Evolutionary conservation across 2,888 invertebrate species (phyloP), one percentile per base, ranked within the genome.

Genomic region (Leptinotarsa haldemani): DNA sequence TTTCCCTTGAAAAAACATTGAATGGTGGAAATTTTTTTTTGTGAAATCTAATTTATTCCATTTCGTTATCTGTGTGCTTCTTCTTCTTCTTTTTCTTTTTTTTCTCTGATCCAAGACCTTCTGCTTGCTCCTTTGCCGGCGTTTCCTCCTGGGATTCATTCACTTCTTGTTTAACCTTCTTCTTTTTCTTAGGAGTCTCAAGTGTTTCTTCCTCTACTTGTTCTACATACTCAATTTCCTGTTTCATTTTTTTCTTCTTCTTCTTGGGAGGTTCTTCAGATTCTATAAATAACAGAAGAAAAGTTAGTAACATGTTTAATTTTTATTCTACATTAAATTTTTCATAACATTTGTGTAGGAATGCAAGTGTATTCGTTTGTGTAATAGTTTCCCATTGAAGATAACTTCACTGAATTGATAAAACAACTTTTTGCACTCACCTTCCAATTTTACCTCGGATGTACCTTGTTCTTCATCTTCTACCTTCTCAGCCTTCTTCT

Each of bases 171-270:
- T 82, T 80, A n/a, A 53, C 72, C 71, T 82, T 81, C 63, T 83
- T 81, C 71, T 83, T 81, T 72, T 82, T 84, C 78, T 82, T 83
- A 79, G 66, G 77, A 61, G 77, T 71, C 70, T 80, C 79, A 77
- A 82, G 79, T 74, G 79, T 79, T 80, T 82, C 85, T 65, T 70
- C 81, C 84, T 46, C 79, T 70, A 78, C 79, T 79, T 81, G 74
- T 70, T 85, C 70, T 46, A 88, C 83, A 50, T 79, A 76, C 58
- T 81, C 78, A 70, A 48, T 88, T 81, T 74, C 74, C 64, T 71
- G 67, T 66, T 77, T 80, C n/a, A 52, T 61, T 25, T 85, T 85
- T 79, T 86, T 86, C 76, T 84, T 87, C 77, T 83, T 85, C 77
- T 84, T 84, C 76, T 83, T 83, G 15, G 85, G 82, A 9, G 82